Evolutionary conservation across 2,113 vertebrate species (phyloP).

Genomic region (Felis catus): DNA sequence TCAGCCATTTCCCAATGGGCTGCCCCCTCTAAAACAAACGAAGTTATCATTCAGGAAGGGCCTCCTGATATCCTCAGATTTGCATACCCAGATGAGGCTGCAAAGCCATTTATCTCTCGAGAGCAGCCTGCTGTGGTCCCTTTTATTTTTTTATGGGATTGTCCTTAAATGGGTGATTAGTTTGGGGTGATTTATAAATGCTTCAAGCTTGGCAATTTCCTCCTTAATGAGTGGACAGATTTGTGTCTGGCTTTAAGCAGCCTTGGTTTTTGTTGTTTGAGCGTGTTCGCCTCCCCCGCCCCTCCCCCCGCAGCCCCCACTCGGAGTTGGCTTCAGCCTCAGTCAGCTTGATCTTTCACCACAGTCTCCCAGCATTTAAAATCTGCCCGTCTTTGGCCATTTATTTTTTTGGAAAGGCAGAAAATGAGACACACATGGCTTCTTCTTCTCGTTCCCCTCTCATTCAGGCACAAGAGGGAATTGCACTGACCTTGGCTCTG

Average conservation of each 20-base stretch:
- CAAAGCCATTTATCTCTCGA: constrained; percentile 77
- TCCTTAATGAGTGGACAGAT: constrained; percentile 72
- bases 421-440: background rate
- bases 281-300: background rate
- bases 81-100: constrained; percentile 63
- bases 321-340: background rate
- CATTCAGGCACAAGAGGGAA: background rate
- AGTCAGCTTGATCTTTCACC: background rate
- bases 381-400: background rate
- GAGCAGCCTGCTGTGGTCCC: constrained; percentile 70
- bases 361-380: background rate
- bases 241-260: constrained; percentile 71
- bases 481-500: background rate
- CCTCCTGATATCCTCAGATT: constrained; percentile 55
- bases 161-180: constrained; percentile 81
- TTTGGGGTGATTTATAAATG: constrained; percentile 79
- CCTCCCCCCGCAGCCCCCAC: rapidly evolving
- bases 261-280: background rate
- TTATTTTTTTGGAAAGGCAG: background rate
- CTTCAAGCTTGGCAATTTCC: constrained; percentile 70
- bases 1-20: background rate
- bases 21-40: background rate
- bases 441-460: background rate
- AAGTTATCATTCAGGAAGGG: constrained; percentile 46
- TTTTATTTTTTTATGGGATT: constrained; percentile 79